phyloP scores from a whole-genome alignment of 2,797 vertebrate species.

The Coendou prehensilis region DNA sequence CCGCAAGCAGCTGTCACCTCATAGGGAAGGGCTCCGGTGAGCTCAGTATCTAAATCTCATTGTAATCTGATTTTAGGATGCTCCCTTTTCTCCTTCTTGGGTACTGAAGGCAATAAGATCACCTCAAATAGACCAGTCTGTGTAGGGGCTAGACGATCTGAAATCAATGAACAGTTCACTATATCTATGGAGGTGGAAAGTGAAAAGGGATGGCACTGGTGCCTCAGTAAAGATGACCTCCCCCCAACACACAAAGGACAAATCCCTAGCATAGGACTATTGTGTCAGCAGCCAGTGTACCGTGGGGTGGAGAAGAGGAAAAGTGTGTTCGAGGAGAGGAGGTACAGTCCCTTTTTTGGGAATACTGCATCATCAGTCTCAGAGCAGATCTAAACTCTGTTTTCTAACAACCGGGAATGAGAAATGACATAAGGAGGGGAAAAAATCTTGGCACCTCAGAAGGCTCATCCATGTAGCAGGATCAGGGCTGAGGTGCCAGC shows the following conservation, averaged over 20 bases:
- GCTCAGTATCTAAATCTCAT: slow-evolving; percentile 48
- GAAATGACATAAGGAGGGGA: slow-evolving; percentile 51
- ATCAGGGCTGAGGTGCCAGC: slow-evolving; percentile 31
- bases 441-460: slow-evolving; percentile 9
- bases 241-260: background rate
- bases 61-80: slow-evolving; percentile 50
- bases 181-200: background rate
- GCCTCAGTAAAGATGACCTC: background rate
- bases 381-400: slow-evolving; percentile 33
- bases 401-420: slow-evolving; percentile 67
- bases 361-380: slow-evolving; percentile 26
- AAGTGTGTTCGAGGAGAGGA: background rate
- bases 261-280: background rate
- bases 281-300: slow-evolving; percentile 6
- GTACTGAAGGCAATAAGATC: background rate
- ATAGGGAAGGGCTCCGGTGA: background rate
- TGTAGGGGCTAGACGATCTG: fast-evolving
- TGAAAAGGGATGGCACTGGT: background rate
- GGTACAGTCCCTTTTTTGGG: background rate
- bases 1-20: slow-evolving; percentile 17
- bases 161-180: background rate
- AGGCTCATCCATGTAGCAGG: background rate
- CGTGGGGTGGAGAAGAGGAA: background rate
- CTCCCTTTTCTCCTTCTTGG: slow-evolving; percentile 19
- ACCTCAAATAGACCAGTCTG: background rate